phyloP scores from a whole-genome alignment of 2,113 vertebrate genomes.

The Phodopus roborovskii region DNA sequence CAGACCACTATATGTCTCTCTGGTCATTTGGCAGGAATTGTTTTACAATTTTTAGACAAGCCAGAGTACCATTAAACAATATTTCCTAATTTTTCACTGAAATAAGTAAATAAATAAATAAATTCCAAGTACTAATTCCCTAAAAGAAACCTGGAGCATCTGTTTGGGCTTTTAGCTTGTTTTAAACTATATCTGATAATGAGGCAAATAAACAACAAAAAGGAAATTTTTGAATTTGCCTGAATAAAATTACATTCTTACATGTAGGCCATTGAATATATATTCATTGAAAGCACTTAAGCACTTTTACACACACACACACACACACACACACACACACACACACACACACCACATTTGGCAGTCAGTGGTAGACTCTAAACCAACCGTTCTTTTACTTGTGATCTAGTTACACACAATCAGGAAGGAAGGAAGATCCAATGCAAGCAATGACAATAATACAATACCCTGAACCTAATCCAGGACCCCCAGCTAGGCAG shows the following conservation, averaged over 20 bases:
- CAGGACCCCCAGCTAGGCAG: not conserved
- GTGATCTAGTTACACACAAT: not conserved
- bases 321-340: conserved; percentile 48
- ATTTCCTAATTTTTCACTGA: not conserved
- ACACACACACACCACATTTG: conserved; percentile 40
- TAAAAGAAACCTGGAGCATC: not conserved
- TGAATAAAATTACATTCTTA: conserved; percentile 70
- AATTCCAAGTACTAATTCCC: not conserved
- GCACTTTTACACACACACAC: conserved; percentile 61
- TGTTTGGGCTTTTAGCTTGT: conserved; percentile 24
- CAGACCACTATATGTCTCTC: not conserved
- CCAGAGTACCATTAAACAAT: not conserved
- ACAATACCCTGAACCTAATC: not conserved
- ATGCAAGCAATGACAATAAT: not conserved
- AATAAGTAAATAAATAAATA: not conserved
- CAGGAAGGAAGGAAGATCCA: not conserved
- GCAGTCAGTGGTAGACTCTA: conserved; percentile 37
- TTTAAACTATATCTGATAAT: conserved; percentile 73
- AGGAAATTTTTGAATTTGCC: conserved; percentile 66
- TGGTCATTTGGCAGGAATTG: not conserved
- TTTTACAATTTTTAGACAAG: not conserved
- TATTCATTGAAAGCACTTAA: conserved; percentile 75
- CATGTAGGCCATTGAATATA: conserved; percentile 70
- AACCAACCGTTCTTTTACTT: not conserved
- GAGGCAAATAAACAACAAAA: conserved; percentile 63